Base-by-base conservation (phyloP, 2,888 invertebrate genomes). In the Drepanosiphum platanoidis region DNA sequence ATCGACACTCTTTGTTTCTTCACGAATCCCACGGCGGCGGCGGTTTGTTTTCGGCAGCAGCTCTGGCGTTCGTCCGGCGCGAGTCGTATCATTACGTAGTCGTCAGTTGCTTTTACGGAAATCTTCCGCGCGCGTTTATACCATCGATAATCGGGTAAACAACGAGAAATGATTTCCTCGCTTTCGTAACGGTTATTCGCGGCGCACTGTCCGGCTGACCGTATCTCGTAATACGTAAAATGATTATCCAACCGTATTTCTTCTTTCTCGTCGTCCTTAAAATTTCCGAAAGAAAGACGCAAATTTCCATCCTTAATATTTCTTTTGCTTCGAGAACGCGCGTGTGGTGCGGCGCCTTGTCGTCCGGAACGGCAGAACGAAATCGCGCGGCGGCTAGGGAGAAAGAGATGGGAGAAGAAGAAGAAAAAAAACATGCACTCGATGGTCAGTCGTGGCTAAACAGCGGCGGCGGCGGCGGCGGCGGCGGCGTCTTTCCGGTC, bases 401-500 rank as follows among this genome's bases (percentile, higher is more conserved):
- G 46, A 66, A 66, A 42, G 30, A 79, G 39, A 79, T 79, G 32
- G 66, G 42, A 64, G 39, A 66, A 66, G 7, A n/a, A n/a, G n/a
- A 27, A 34, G 9, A 8, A 58, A 66, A 64, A 64, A 66, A 66
- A 66, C n/a, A 78, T 36, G 66, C 30, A 79, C 78, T 42, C 66
- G 78, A 79, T 66, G 78, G 78, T 79, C 42, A 61, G 81, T 82
- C 81, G 61, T 64, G 82, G 70, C 42, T 70, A 71, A 71, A 71
- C 82, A 71, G 22, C 71, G 64, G 30, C 42, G 66, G 11, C 7
- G 74, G 42, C 22, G 74, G 42, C 11, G 58, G 80, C 5, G n/a
- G 34, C 68, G 46, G 27, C 39, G 61, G 64, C 82, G 74, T 74
- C 82, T 75, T 83, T 83, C 74, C 83, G 83, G 83, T 83, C 83